A percentile compares a stretch with the other conserved stretches of the same genome.
These are phyloP conservation scores for Sycophila sp. DNA, from an alignment of 1,140 invertebrate species.

Conservation along the genomic window DNA sequence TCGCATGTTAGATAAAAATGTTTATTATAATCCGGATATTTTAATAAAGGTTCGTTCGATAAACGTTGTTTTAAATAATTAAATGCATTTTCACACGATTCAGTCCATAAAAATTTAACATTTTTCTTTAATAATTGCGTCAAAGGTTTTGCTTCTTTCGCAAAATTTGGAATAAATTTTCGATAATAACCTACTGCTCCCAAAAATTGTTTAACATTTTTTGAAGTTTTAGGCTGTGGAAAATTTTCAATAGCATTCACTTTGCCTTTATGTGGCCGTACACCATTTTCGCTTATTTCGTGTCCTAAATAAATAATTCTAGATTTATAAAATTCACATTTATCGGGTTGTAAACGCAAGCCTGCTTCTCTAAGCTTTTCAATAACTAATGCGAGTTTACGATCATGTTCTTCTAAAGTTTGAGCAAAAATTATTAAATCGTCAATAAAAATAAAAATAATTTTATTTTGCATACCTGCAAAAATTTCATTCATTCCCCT, in stretches of 20 bases:
- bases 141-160: neutral
- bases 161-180: slow-evolving; percentile 5
- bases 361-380: too few species aligned
- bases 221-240: neutral
- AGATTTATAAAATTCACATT: neutral
- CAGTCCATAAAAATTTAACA: neutral
- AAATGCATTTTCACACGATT: neutral
- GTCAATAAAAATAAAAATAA: neutral
- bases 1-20: neutral
- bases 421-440: neutral
- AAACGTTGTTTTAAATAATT: neutral
- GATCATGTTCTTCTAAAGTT: too few species aligned
- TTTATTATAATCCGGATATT: neutral
- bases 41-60: neutral
- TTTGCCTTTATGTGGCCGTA: neutral
- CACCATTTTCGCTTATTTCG: neutral
- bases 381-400: too few species aligned
- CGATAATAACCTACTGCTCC: slow-evolving; percentile 11
- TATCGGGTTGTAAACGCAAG: neutral
- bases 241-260: neutral
- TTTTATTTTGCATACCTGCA: slow-evolving; percentile 44
- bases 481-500: slow-evolving; percentile 56
- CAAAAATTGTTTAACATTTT: slow-evolving; percentile 22
- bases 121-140: neutral
- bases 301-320: slow-evolving; percentile 5